Evolutionary conservation across 1,140 invertebrate species (phyloP).

Genomic region (Drosophila sechellia): DNA sequence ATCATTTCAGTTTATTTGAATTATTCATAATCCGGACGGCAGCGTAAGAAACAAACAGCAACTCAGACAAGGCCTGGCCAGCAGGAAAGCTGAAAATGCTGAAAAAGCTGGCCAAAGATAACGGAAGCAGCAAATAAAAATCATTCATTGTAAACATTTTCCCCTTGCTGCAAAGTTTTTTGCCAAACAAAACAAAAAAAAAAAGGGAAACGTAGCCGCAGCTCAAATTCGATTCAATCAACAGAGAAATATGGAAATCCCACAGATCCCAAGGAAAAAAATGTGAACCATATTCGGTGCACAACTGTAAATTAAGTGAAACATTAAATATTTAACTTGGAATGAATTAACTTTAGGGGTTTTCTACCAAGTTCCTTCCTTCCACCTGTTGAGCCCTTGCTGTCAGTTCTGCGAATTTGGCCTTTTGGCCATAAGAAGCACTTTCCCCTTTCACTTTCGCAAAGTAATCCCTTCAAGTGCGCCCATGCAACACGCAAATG

Average conservation of each 20-base stretch:
- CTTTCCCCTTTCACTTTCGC: not conserved
- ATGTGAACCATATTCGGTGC: constrained; percentile 2
- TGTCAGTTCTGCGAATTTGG: not conserved
- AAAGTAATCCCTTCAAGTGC: constrained; percentile 8
- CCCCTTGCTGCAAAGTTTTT: constrained; percentile 14
- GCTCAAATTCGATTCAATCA: constrained; percentile 58
- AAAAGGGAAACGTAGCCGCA: constrained; percentile 36
- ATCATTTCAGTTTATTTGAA: constrained; percentile 83
- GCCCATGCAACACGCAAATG: constrained; percentile 58
- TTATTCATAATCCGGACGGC: constrained; percentile 77
- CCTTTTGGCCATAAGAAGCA: not conserved
- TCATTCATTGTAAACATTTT: constrained; percentile 77
- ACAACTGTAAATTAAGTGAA: constrained; percentile 51
- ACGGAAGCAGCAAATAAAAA: constrained; percentile 74
- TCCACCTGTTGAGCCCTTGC: constrained; percentile 19
- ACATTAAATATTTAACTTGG: constrained; percentile 55
- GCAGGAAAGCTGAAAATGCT: constrained; percentile 5
- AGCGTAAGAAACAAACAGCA: constrained; percentile 61
- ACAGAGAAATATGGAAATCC: constrained; percentile 17
- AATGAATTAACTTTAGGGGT: constrained; percentile 11
- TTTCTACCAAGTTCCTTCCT: not conserved
- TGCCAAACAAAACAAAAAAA: constrained; percentile 21
- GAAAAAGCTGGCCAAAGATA: constrained; percentile 61
- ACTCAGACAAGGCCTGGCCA: constrained; percentile 26
- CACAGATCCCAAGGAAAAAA: not conserved